phyloP scores from a whole-genome alignment of 2,797 vertebrate genomes.

The Sebastiscus tertius region DNA sequence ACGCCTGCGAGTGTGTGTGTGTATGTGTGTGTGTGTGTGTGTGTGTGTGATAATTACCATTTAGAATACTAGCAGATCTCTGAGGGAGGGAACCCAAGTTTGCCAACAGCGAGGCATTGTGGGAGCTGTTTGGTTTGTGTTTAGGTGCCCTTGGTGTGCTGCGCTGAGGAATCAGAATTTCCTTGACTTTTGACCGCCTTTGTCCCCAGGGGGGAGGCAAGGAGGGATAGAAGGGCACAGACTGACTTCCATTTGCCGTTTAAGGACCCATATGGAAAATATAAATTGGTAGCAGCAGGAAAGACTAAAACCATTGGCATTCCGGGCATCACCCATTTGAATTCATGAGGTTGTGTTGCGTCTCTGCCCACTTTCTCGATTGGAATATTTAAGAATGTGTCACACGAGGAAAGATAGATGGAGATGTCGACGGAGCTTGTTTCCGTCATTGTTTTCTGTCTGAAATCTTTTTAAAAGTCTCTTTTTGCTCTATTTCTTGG shows the following conservation, averaged over 20 bases:
- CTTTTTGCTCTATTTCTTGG: neutral
- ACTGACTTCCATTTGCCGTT: slow-evolving; percentile 79
- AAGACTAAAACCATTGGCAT: slow-evolving; percentile 75
- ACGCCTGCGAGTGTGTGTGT: neutral
- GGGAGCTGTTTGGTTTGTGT: slow-evolving; percentile 82
- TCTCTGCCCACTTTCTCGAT: slow-evolving; percentile 68
- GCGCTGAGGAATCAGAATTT: slow-evolving; percentile 82
- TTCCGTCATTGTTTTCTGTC: slow-evolving; percentile 53
- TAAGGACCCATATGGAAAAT: slow-evolving; percentile 85
- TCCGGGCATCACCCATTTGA: slow-evolving; percentile 70
- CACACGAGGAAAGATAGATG: slow-evolving; percentile 58
- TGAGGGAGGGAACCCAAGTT: slow-evolving; percentile 77
- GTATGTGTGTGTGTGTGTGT: slow-evolving; percentile 13
- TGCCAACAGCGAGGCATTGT: slow-evolving; percentile 75
- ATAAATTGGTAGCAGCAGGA: slow-evolving; percentile 84
- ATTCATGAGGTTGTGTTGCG: slow-evolving; percentile 79
- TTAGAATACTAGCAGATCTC: slow-evolving; percentile 85
- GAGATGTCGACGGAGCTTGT: slow-evolving; percentile 50
- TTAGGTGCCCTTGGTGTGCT: slow-evolving; percentile 76
- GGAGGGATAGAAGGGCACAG: slow-evolving; percentile 74
- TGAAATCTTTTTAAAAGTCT: slow-evolving; percentile 31
- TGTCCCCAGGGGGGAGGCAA: slow-evolving; percentile 75
- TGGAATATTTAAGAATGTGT: slow-evolving; percentile 76
- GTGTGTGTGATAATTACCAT: slow-evolving; percentile 82
- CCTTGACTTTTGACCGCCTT: slow-evolving; percentile 86